phyloP scores from a whole-genome alignment of 37 sponge, comb jelly and placozoan genomes.

The Agelas oroides region DNA sequence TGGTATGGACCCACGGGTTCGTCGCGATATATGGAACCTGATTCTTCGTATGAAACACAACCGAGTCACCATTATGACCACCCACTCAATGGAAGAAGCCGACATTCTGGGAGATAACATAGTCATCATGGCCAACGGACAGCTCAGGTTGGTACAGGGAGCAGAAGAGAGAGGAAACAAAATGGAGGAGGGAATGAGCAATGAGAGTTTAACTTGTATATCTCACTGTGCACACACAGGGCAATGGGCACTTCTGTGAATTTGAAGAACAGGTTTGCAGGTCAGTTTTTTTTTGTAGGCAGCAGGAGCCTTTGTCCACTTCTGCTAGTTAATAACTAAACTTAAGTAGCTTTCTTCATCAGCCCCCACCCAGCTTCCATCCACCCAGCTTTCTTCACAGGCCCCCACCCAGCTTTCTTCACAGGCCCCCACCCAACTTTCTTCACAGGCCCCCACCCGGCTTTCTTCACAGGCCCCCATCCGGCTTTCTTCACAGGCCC shows the following conservation, averaged over 20 bases:
- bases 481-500: too few relatives aligned
- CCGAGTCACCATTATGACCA: conserved; percentile 83
- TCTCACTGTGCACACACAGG: conserved; percentile 9
- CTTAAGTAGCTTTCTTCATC: too few relatives aligned
- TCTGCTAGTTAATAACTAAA: too few relatives aligned
- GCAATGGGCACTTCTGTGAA: conserved; percentile 79
- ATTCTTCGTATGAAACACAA: conserved; percentile 72
- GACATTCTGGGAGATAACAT: conserved; percentile 85
- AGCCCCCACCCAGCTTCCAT: too few relatives aligned
- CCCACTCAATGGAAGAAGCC: conserved; percentile 92
- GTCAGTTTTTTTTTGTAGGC: conserved; percentile 10
- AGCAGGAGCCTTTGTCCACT: too few relatives aligned
- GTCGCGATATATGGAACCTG: conserved; percentile 87
- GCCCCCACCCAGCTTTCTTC: too few relatives aligned
- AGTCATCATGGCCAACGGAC: conserved; percentile 83
- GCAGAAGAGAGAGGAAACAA: not conserved
- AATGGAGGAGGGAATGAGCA: not conserved
- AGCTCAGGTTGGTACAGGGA: conserved; percentile 52
- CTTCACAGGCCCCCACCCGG: too few relatives aligned
- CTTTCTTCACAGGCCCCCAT: too few relatives aligned
- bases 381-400: too few relatives aligned
- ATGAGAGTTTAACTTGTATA: not conserved
- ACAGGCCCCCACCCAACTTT: too few relatives aligned
- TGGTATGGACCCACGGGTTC: conserved; percentile 87
- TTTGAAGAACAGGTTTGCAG: conserved; percentile 85